Conservation (phyloP, 2,797 vertebrate genomes). For the Chloroceryle inda region DNA sequence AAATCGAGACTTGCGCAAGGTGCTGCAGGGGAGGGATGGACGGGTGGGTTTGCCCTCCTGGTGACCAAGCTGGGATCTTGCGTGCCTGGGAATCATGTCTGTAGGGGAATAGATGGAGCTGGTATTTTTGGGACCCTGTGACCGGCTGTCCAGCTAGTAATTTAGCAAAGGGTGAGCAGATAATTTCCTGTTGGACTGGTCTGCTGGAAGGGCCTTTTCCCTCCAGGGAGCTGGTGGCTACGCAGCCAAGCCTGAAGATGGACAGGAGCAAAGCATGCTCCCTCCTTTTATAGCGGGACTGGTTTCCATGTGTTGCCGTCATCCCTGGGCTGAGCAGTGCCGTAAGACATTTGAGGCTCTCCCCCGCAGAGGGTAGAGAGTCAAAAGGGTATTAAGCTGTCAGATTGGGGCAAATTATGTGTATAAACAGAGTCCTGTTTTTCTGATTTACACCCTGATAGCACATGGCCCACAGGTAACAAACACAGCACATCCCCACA, state of each 20-base stretch:
- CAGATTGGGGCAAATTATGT: slow-evolving; percentile 75
- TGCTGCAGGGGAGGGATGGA: background rate
- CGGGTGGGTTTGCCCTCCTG: background rate
- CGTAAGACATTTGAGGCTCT: slow-evolving; percentile 64
- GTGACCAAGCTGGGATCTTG: background rate
- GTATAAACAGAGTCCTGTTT: slow-evolving; percentile 75
- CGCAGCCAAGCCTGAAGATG: slow-evolving; percentile 65
- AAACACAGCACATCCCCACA: slow-evolving; percentile 65
- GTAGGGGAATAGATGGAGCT: slow-evolving; percentile 36
- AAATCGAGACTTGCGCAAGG: slow-evolving; percentile 42
- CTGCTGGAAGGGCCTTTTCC: slow-evolving; percentile 57
- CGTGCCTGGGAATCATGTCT: slow-evolving; percentile 60
- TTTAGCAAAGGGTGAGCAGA: slow-evolving; percentile 58
- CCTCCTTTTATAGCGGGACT: slow-evolving; percentile 47
- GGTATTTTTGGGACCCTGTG: slow-evolving; percentile 47
- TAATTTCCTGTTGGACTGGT: slow-evolving; percentile 74
- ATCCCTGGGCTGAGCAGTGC: slow-evolving; percentile 19
- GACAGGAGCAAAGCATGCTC: slow-evolving; percentile 15
- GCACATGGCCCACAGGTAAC: slow-evolving; percentile 74
- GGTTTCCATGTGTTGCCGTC: background rate
- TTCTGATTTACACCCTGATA: slow-evolving; percentile 76
- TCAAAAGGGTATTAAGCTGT: slow-evolving; percentile 78
- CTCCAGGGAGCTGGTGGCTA: slow-evolving; percentile 42
- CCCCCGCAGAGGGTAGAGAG: slow-evolving; percentile 72
- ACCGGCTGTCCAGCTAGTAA: slow-evolving; percentile 41